These are phyloP conservation scores for Thereva unica DNA, from an alignment of 2,888 invertebrate genomes.

Conservation along the genomic window DNA sequence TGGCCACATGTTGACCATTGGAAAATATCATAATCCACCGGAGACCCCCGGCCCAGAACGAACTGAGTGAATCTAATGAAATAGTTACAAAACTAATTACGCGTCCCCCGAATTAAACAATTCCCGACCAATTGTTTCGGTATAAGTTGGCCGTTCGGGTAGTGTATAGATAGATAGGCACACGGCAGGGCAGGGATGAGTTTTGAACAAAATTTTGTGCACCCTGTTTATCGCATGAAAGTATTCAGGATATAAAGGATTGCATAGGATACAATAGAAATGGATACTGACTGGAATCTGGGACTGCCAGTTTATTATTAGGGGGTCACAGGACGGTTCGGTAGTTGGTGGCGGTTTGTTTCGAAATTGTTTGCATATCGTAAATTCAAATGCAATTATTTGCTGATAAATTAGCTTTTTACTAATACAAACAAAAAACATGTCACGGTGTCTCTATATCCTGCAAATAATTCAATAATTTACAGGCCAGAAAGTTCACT, in stretches of 20 bases:
- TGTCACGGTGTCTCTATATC: constrained; percentile 24
- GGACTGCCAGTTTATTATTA: no score
- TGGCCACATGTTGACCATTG: constrained; percentile 36
- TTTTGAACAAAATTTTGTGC: constrained; percentile 29
- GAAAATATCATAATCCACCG: constrained; percentile 33
- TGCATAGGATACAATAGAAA: constrained; percentile 5
- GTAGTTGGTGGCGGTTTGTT: background rate
- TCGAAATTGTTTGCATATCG: constrained; percentile 32
- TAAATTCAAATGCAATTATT: constrained; percentile 39
- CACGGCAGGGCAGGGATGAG: background rate
- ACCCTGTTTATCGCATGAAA: constrained; percentile 26
- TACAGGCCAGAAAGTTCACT: constrained; percentile 28
- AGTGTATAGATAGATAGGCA: background rate
- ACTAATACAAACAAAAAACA: constrained; percentile 32
- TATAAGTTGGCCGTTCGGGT: background rate
- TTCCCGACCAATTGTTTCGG: constrained; percentile 27
- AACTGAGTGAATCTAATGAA: constrained; percentile 34
- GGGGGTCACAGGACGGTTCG: background rate
- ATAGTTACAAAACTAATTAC: constrained; percentile 41
- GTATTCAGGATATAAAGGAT: background rate
- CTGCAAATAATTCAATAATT: constrained; percentile 36
- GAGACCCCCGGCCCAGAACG: background rate
- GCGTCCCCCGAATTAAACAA: constrained; percentile 38
- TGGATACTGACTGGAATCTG: no score
- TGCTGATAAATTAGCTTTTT: constrained; percentile 41